These are phyloP conservation scores for Scolopax bukidnonensis DNA, from an alignment of 2,797 vertebrate genomes.

Conservation along the genomic window DNA sequence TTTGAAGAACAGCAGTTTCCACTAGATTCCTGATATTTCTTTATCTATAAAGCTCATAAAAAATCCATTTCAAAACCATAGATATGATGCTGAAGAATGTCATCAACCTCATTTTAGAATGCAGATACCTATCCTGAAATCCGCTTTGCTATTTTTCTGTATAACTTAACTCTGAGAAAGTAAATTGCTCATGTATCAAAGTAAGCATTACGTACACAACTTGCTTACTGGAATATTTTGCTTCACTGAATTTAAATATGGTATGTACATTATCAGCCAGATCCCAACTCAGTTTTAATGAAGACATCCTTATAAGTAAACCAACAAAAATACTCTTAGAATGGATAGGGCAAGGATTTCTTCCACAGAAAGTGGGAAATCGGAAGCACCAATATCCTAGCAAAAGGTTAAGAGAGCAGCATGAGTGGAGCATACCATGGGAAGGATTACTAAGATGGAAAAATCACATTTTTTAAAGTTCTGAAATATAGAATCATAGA, in stretches of 20 bases:
- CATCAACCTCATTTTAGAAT: conserved; percentile 29
- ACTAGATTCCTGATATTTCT: conserved; percentile 24
- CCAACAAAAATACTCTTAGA: not conserved
- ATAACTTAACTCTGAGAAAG: not conserved
- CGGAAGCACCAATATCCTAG: not conserved
- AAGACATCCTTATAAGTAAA: not conserved
- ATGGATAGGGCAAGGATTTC: not conserved
- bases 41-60: conserved; percentile 13
- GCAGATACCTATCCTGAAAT: not conserved
- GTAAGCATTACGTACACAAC: not conserved
- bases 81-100: not conserved
- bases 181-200: conserved; percentile 30
- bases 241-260: not conserved
- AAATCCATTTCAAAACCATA: not conserved
- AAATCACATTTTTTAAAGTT: fast-evolving
- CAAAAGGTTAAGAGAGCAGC: not conserved
- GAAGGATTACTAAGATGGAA: not conserved
- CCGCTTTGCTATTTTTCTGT: conserved; percentile 33
- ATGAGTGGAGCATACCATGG: fast-evolving
- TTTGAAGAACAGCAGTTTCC: not conserved
- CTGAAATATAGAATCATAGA: not conserved
- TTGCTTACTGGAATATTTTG: not conserved
- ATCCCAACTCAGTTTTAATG: not conserved
- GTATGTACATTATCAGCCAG: not conserved
- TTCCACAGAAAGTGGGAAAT: not conserved